Conservation (phyloP, 2,797 vertebrate genomes). For the Ibycter americanus region DNA sequence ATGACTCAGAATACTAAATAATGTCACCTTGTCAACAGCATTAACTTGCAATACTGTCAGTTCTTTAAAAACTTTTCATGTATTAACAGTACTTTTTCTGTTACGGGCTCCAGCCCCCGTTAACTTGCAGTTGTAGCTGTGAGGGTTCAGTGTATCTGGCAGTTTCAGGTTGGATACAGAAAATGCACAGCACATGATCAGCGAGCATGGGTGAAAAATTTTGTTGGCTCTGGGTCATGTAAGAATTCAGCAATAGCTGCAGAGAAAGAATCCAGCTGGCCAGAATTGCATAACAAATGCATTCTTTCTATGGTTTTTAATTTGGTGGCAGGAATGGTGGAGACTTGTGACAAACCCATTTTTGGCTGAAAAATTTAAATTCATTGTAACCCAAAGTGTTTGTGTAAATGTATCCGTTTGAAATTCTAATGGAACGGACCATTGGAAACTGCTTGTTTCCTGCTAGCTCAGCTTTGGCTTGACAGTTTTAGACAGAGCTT, state of each 20-base stretch:
- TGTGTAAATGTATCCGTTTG: background rate
- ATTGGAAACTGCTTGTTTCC: background rate
- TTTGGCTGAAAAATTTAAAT: background rate
- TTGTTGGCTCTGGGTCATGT: background rate
- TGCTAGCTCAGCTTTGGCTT: background rate
- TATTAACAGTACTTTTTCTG: background rate
- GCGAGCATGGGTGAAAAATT: background rate
- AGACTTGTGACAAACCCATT: background rate
- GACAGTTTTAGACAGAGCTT: background rate
- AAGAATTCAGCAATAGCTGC: background rate
- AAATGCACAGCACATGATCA: background rate
- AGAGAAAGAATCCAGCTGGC: background rate
- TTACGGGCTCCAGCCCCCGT: background rate
- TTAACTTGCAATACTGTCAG: background rate
- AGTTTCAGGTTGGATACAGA: background rate
- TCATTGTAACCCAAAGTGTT: background rate
- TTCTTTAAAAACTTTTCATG: background rate
- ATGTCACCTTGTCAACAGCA: background rate
- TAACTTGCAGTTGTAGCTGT: background rate
- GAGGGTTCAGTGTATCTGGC: background rate
- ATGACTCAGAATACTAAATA: background rate
- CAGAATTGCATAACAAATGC: background rate
- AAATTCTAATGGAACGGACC: background rate
- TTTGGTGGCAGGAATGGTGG: background rate
- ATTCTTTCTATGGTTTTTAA: background rate